Percentiles rank a stretch among this genome's conserved stretches.
Conservation (phyloP, 2,113 vertebrate species). For the Calidris pugnax region DNA sequence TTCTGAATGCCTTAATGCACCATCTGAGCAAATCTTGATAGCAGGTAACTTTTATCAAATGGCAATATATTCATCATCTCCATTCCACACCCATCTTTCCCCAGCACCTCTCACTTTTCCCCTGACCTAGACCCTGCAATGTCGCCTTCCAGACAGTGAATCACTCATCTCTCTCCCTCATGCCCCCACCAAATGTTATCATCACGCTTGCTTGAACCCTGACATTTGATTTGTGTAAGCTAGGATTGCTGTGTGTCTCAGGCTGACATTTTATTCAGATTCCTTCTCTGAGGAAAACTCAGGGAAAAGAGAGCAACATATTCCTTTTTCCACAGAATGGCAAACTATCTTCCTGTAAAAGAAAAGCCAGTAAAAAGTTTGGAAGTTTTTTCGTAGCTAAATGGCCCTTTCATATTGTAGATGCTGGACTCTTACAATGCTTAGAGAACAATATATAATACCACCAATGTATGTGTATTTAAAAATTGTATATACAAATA, state of each 20-base stretch:
- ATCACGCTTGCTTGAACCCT: background rate
- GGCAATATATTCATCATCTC: background rate
- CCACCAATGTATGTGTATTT: background rate
- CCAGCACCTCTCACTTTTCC: background rate
- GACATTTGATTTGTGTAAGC: slow-evolving; percentile 29
- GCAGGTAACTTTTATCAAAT: slow-evolving; percentile 2
- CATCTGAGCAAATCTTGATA: background rate
- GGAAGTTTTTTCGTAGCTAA: background rate
- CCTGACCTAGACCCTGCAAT: background rate
- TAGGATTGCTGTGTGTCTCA: background rate
- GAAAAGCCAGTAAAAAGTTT: background rate
- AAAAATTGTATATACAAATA: background rate
- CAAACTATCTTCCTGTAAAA: background rate
- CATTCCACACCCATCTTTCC: background rate
- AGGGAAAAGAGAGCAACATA: background rate
- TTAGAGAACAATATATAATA: background rate
- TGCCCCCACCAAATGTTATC: background rate
- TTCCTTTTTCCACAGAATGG: background rate
- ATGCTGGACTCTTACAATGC: background rate
- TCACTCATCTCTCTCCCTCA: background rate
- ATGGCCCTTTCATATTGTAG: background rate
- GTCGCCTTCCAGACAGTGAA: background rate
- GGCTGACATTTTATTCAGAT: slow-evolving; percentile 25
- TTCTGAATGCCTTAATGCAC: background rate
- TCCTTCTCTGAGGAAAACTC: background rate